These are phyloP conservation scores for Galaxias olidus DNA, from an alignment of 2,797 vertebrate species.

Conservation along the genomic window DNA sequence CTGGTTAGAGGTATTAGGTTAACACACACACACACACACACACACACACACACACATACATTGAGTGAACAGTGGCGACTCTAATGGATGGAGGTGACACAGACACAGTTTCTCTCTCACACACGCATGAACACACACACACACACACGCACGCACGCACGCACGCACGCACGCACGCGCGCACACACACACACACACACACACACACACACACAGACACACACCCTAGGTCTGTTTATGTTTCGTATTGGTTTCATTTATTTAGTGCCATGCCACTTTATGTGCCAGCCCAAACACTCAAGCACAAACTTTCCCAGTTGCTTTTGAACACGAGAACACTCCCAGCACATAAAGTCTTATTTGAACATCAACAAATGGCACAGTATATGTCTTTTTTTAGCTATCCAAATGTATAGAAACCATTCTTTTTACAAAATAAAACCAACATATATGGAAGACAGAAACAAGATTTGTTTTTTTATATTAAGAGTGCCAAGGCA, in stretches of 20 bases:
- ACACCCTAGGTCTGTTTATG: constrained; percentile 40
- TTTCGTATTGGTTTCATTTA: constrained; percentile 59
- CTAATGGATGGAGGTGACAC: constrained; percentile 40
- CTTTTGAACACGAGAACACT: not conserved
- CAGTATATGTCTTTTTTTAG: not conserved
- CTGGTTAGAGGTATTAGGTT: constrained; percentile 58
- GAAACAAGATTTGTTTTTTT: too few relatives aligned
- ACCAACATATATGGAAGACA: too few relatives aligned
- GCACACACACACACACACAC: not conserved
- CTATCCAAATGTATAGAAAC: too few relatives aligned
- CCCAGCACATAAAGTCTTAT: not conserved
- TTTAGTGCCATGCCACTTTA: constrained; percentile 57
- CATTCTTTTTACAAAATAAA: too few relatives aligned
- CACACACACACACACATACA: constrained; percentile 45
- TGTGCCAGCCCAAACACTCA: constrained; percentile 52
- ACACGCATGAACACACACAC: not conserved
- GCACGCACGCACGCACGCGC: constrained; percentile 15
- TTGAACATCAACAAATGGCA: not conserved
- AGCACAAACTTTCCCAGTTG: constrained; percentile 12
- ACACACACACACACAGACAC: constrained; percentile 29
- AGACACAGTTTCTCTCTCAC: not conserved
- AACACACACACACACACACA: constrained; percentile 55
- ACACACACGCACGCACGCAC: not conserved
- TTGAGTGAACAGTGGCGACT: constrained; percentile 52
- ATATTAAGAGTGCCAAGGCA: too few relatives aligned